Evolutionary conservation across 2,888 invertebrate genomes (phyloP).

Genomic region (Acleris holmiana): DNA sequence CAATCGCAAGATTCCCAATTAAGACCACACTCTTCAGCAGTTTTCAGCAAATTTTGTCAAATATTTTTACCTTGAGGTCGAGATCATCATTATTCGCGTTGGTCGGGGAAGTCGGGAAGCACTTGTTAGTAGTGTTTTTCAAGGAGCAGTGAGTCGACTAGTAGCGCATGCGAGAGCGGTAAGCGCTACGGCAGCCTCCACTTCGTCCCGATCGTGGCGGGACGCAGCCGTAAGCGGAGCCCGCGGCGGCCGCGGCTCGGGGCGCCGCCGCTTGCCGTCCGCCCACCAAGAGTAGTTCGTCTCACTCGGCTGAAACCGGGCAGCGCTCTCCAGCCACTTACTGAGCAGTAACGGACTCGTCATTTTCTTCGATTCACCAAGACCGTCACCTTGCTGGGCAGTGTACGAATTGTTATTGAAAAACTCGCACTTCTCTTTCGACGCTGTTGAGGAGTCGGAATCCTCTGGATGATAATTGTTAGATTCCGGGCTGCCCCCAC

Average conservation of each 20-base stretch:
- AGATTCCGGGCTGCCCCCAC: slow-evolving; percentile 60
- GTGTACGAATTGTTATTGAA: slow-evolving; percentile 70
- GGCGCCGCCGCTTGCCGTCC: slow-evolving; percentile 60
- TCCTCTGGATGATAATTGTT: slow-evolving; percentile 60
- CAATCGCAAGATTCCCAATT: no score
- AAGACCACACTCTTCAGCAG: no score
- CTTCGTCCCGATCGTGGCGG: slow-evolving; percentile 87
- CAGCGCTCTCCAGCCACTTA: slow-evolving; percentile 91
- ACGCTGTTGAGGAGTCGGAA: slow-evolving; percentile 61
- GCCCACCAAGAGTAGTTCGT: slow-evolving; percentile 89
- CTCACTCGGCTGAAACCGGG: slow-evolving; percentile 88
- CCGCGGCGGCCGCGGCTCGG: slow-evolving; percentile 57
- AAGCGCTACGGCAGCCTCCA: slow-evolving; percentile 90
- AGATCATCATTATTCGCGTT: no score
- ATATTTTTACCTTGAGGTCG: no score
- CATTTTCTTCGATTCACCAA: slow-evolving; percentile 59
- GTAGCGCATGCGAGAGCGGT: slow-evolving; percentile 86
- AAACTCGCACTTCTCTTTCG: slow-evolving; percentile 63
- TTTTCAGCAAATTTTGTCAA: no score
- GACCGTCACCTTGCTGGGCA: slow-evolving; percentile 45
- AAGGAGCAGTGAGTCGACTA: slow-evolving; percentile 62
- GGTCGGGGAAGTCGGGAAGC: no score
- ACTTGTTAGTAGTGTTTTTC: slow-evolving; percentile 21
- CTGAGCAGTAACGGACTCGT: slow-evolving; percentile 86
- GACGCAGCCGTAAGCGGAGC: slow-evolving; percentile 57